Evolutionary conservation across 1,140 invertebrate genomes (phyloP).

Genomic region (Drosophila takahashii): DNA sequence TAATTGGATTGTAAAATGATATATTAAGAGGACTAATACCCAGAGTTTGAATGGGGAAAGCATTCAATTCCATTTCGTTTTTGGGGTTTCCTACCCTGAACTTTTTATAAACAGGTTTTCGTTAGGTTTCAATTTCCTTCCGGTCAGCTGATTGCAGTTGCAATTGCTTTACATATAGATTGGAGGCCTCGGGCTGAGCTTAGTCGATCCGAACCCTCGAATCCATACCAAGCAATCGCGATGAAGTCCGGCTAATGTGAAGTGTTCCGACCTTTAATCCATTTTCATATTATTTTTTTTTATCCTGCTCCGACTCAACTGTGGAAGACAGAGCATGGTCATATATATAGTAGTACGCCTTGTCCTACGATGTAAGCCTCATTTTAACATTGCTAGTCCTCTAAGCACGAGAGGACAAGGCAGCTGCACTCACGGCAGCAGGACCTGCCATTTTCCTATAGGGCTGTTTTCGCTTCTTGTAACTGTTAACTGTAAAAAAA

Average conservation of each 20-base stretch:
- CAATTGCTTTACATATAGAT: constrained; percentile 4
- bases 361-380: too few relatives aligned
- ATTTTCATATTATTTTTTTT: background rate
- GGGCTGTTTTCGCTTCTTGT: too few relatives aligned
- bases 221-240: constrained; percentile 8
- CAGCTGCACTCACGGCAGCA: background rate
- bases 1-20: background rate
- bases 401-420: background rate
- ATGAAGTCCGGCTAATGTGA: background rate
- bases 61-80: background rate
- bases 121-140: background rate
- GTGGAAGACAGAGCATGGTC: background rate
- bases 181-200: background rate
- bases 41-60: background rate
- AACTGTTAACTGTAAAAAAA: too few relatives aligned
- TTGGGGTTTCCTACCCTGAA: background rate
- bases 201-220: background rate
- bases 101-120: background rate
- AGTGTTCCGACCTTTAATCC: background rate
- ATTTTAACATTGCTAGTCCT: too few relatives aligned
- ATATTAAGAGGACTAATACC: background rate
- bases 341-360: background rate
- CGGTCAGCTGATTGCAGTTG: background rate
- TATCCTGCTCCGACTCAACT: background rate
- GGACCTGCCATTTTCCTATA: background rate